Base-by-base conservation (phyloP, 2,797 vertebrate genomes). In the Cebuella pygmaea region DNA sequence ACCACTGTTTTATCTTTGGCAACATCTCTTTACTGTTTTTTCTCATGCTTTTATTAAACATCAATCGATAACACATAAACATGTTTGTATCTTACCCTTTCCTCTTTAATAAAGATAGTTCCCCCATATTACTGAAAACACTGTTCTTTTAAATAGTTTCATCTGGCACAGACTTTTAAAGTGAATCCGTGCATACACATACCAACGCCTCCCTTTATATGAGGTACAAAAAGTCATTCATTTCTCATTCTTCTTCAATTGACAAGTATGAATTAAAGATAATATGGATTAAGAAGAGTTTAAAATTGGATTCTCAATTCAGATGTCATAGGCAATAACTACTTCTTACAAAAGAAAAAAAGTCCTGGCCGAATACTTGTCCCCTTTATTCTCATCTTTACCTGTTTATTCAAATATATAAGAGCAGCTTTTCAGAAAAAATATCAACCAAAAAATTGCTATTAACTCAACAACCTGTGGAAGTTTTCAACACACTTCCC, bases 291-390 rank as follows among this genome's bases (percentile, higher is more conserved):
- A 67, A 61, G 44, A 72, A 86, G 20, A 92, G 33, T 44, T 90
- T 93, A 93, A 94, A 96, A 78, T 17, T 83, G 22, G 61, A 93
- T 90, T 97, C 89, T 33, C 55, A 13, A 89, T 76, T 36, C 89
- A 72, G 67, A 86, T 1, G 20, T 27, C 27, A 78, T 4, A 84
- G 44, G 50, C 79, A 84, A 88, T 33, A 86, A 74, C n/a, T 89
- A 79, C 33, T 17, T 93, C 55, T 83, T 26, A 52, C 75, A 14
- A 44, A 79, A n/a, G 7, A 50, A 36, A 82, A 64, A 80, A 59
- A 90, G 26, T 7, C 5, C 30, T 55, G 50, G 33, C 19, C 46
- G 61, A 64, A 50, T 88, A 94, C 13, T 94, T 92, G 44, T 82
- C 8, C 85, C 27, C 84, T 89, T 94, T 94, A 83, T 83, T 95